Evolutionary conservation across 2,888 invertebrate genomes (phyloP).

Genomic region (Allacma fusca): DNA sequence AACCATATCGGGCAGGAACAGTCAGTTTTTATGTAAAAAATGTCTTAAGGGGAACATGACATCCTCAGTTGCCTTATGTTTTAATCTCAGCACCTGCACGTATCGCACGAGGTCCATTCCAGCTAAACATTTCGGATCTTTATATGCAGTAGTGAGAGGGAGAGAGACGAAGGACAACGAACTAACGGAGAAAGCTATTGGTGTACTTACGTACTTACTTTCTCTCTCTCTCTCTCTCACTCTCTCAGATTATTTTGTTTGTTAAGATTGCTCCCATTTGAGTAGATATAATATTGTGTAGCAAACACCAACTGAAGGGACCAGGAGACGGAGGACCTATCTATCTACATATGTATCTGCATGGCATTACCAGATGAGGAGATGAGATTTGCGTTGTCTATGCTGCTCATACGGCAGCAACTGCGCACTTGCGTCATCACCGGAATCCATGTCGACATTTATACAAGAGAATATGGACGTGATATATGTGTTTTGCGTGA

Average conservation of each 20-base stretch:
- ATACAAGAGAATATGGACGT: conserved; percentile 52
- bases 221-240: conserved; percentile 10
- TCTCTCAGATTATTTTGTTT: not conserved
- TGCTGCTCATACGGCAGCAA: conserved; percentile 39
- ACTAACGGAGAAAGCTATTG: not conserved
- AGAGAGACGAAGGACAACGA: not conserved
- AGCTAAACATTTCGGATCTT: not conserved
- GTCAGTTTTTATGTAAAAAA: not conserved
- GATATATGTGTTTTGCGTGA: conserved; percentile 52
- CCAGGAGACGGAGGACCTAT: conserved; percentile 2
- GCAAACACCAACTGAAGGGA: not conserved
- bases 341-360: conserved; percentile 24
- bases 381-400: conserved; percentile 44
- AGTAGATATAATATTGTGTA: not conserved
- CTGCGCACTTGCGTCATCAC: conserved; percentile 60
- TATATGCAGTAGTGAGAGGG: not conserved
- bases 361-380: conserved; percentile 37
- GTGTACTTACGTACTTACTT: conserved; percentile 9
- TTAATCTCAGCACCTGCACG: conserved; percentile 3
- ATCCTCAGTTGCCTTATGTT: not conserved
- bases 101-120: not conserved
- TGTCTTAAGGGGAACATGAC: not conserved
- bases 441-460: conserved; percentile 56
- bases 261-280: conserved; percentile 20
- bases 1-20: not conserved